These are phyloP conservation scores for Tinea semifulvella DNA, from an alignment of 2,888 invertebrate species.

Conservation along the genomic window DNA sequence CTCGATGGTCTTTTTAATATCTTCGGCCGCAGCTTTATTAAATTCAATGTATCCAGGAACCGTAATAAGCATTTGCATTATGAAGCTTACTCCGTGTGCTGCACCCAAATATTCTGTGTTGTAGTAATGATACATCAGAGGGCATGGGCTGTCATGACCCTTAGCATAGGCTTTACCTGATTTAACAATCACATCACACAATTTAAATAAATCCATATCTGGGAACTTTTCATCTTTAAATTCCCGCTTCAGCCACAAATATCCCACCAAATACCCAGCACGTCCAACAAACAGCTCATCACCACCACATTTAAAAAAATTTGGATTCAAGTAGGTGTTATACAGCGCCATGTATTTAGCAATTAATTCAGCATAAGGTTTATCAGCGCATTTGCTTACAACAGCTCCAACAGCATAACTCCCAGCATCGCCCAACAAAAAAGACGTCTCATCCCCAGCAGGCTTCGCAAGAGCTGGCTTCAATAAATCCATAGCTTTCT, in stretches of 20 bases:
- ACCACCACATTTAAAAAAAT: slow-evolving; percentile 72
- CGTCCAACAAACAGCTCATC: slow-evolving; percentile 89
- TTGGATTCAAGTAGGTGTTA: slow-evolving; percentile 34
- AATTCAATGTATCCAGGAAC: slow-evolving; percentile 63
- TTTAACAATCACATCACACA: slow-evolving; percentile 74
- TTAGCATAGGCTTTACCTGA: slow-evolving; percentile 77
- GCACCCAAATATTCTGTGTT: slow-evolving; percentile 77
- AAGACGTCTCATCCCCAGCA: slow-evolving; percentile 71
- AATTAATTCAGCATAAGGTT: slow-evolving; percentile 38
- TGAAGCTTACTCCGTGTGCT: slow-evolving; percentile 68
- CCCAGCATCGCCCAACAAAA: slow-evolving; percentile 83
- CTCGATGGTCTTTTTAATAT: slow-evolving; percentile 73
- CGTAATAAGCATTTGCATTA: slow-evolving; percentile 61
- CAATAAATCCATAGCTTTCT: slow-evolving; percentile 70
- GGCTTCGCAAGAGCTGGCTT: slow-evolving; percentile 68
- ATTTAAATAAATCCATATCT: slow-evolving; percentile 60
- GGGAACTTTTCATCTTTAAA: slow-evolving; percentile 49
- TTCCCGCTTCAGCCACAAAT: slow-evolving; percentile 74
- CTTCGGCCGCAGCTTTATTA: slow-evolving; percentile 58
- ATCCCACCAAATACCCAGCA: slow-evolving; percentile 83
- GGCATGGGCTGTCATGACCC: slow-evolving; percentile 64
- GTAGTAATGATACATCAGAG: slow-evolving; percentile 83
- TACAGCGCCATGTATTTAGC: slow-evolving; percentile 48
- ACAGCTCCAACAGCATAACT: slow-evolving; percentile 77
- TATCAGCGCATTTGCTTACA: slow-evolving; percentile 61